Evolutionary conservation across 2,113 vertebrate genomes (phyloP), one percentile per base, ranked within the genome.

Genomic region (Setophaga coronata): DNA sequence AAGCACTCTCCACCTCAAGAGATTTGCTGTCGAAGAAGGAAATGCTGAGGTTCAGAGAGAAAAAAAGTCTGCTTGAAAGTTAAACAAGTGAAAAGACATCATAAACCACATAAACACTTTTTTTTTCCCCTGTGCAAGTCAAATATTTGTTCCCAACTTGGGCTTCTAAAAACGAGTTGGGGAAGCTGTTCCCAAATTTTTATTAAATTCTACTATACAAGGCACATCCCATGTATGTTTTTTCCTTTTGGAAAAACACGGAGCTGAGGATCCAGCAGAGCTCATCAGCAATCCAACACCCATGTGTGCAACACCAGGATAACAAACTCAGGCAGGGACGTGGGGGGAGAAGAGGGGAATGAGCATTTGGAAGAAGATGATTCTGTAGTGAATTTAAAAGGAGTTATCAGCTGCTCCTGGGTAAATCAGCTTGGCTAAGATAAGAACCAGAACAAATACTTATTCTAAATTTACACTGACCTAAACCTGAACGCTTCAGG

Each of bases 381-480:
- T 77, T 91, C 87, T 77, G 79, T 84, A 83, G n/a, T 60, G 85
- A 95, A 94, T 94, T 96, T 73, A 34, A 74, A 78, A 92, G 40
- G 88, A 93, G 85, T 92, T 96, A 96, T 93, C 79, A 50, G 93
- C 94, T 51, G 82, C 96, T 96, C 74, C 95, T 86, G 93, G 90
- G 92, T 86, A 93, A 94, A 97, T 94, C 95, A 91, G 90, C 92
- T 70, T n/a, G 90, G 90, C 85, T 78, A 82, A 90, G 95, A 95
- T 94, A 97, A 96, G 90, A 89, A 78, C 82, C 92, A 94, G 95
- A 95, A 93, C 95, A 97, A 95, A 96, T 89, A 94, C 87, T 97
- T 96, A 92, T 92, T 95, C 82, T 91, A 93, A 97, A 97, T 96
- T 96, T 95, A 95, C 93, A 90, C 92, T 93, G 95, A 96, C 95